Evolutionary conservation across 1,140 invertebrate genomes (phyloP).

Genomic region (Drosophila grimshawi): DNA sequence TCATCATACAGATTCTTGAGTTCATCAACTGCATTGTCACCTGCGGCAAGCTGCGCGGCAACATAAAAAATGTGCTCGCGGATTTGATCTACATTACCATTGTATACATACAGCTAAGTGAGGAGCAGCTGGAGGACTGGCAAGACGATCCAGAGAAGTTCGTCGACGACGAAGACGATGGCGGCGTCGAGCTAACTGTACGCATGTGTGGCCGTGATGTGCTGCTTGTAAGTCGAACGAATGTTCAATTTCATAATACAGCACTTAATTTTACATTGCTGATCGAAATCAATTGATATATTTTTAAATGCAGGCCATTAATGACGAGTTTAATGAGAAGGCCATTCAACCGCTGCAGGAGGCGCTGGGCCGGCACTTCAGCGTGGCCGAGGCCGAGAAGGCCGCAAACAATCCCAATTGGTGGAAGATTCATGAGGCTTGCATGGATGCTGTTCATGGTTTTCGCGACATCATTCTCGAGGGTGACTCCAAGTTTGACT

Average conservation of each 20-base stretch:
- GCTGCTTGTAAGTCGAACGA: slow-evolving; percentile 81
- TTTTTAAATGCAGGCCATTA: slow-evolving; percentile 85
- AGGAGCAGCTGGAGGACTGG: slow-evolving; percentile 91
- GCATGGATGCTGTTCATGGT: slow-evolving; percentile 88
- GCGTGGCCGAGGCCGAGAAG: slow-evolving; percentile 86
- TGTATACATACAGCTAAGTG: slow-evolving; percentile 89
- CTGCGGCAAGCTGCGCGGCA: slow-evolving; percentile 87
- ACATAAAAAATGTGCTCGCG: slow-evolving; percentile 88
- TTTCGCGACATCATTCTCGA: slow-evolving; percentile 87
- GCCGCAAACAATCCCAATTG: slow-evolving; percentile 86
- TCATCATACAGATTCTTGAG: slow-evolving; percentile 92
- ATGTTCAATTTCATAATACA: slow-evolving; percentile 46
- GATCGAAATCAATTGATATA: not conserved
- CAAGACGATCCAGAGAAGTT: slow-evolving; percentile 90
- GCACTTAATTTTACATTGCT: not conserved
- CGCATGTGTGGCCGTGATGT: slow-evolving; percentile 91
- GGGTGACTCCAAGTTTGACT: slow-evolving; percentile 88
- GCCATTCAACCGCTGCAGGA: slow-evolving; percentile 87
- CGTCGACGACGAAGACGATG: slow-evolving; percentile 92
- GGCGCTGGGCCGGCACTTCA: slow-evolving; percentile 88
- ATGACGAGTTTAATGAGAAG: slow-evolving; percentile 87
- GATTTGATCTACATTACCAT: slow-evolving; percentile 91
- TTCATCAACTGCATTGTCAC: slow-evolving; percentile 88
- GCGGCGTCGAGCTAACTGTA: slow-evolving; percentile 89
- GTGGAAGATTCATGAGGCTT: slow-evolving; percentile 92